Percentiles rank a stretch among this genome's conserved stretches.
phyloP scores from a whole-genome alignment of 2,113 vertebrate genomes.

The Xenopus laevis region DNA sequence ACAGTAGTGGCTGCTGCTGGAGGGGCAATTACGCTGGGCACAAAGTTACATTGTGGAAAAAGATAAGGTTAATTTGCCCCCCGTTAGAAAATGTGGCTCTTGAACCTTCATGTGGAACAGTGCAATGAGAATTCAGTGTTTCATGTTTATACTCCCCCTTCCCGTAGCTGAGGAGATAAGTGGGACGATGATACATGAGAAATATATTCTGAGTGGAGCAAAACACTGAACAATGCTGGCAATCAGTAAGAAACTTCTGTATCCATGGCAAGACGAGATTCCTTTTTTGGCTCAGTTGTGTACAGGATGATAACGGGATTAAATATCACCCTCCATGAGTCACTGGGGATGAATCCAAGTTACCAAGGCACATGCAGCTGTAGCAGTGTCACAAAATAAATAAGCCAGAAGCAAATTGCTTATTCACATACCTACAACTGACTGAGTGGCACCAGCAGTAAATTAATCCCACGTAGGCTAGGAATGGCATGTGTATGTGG shows the following conservation, averaged over 20 bases:
- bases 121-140: neutral
- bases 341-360: neutral
- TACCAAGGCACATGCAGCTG: neutral
- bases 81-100: neutral
- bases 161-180: neutral
- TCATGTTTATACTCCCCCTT: neutral
- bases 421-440: neutral
- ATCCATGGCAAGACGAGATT: too few relatives aligned
- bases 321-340: neutral
- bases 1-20: too few relatives aligned
- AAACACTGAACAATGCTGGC: constrained; percentile 7
- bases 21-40: too few relatives aligned
- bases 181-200: too few relatives aligned
- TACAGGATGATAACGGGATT: neutral
- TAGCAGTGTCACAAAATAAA: neutral
- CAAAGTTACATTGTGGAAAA: too few relatives aligned
- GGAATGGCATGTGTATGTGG: neutral
- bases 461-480: neutral
- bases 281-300: neutral
- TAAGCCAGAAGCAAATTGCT: neutral
- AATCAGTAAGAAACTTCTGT: neutral
- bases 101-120: neutral
- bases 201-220: neutral
- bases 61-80: neutral
- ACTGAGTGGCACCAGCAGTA: neutral